Base-by-base conservation (phyloP, 2,797 vertebrate species). In the Falco rusticolus region DNA sequence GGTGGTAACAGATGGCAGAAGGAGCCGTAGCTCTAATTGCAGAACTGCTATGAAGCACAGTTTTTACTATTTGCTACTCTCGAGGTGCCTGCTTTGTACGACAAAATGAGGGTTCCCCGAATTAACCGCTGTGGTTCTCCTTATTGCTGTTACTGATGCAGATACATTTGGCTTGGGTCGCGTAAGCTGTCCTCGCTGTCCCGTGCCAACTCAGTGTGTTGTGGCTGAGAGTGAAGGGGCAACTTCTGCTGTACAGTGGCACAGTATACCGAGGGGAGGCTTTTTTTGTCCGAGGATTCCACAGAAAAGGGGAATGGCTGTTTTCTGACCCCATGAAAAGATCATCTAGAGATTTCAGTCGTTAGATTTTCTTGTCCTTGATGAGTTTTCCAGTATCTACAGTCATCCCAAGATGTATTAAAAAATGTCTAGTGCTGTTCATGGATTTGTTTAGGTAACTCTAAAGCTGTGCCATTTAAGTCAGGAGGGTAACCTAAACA, bases 401-500 rank as follows among this genome's bases (percentile, higher is more conserved):
- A 65, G n/a, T 83, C 71, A 89, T 34, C 48, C 48, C 41, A 31
- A 50, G 41, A 34, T 77, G 48, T 78, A 51, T 74, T 60, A 80
- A 85, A 77, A 91, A 82, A 74, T 17, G 60, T 80, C 45, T 66
- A 43, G 41, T 45, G 81, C 86, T 95, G 88, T 57, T 84, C 57
- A 16, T 51, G 45, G 53, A 47, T 84, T 87, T 96, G 84, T 96
- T 96, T 97, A 81, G 75, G 33, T 87, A 79, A 87, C 61, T 90
- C 74, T 59, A 66, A 93, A 92, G 75, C 92, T 92, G 72, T 77
- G 45, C 60, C 80, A 54, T 88, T 91, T 83, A 82, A 91, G 65
- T 83, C 84, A 71, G 66, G 26, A 90, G 51, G 48, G 54, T 92
- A 96, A 94, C 74, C 89, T 94, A 94, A 97, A 97, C 94, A 97